Evolutionary conservation across 2,797 vertebrate genomes (phyloP).

Genomic region (Oophaga sylvatica): DNA sequence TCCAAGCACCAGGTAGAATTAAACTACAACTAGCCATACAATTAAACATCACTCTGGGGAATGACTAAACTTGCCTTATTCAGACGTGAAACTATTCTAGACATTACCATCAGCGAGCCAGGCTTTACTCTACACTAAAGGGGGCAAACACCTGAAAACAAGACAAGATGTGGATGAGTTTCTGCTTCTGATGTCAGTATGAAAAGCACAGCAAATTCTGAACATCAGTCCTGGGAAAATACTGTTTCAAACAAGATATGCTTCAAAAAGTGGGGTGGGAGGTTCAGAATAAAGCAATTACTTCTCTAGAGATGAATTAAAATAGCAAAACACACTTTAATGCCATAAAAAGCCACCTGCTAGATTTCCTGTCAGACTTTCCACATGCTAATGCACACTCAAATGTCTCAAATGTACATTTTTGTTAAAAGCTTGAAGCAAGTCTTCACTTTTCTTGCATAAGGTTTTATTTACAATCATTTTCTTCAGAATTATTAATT

Average conservation of each 20-base stretch:
- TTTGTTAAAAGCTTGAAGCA: slow-evolving; percentile 54
- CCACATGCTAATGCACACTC: slow-evolving; percentile 54
- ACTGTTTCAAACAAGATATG: slow-evolving; percentile 21
- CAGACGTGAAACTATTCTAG: too few species aligned
- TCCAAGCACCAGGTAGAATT: too few species aligned
- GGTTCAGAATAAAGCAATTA: slow-evolving; percentile 50
- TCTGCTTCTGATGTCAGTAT: slow-evolving; percentile 33
- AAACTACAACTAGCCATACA: too few species aligned
- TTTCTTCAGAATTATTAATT: slow-evolving; percentile 42
- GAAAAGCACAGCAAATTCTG: neutral
- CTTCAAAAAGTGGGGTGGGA: slow-evolving; percentile 3
- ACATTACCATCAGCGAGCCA: too few species aligned
- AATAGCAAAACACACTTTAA: slow-evolving; percentile 47
- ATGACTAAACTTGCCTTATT: too few species aligned
- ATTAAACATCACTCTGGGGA: too few species aligned
- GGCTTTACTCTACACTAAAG: too few species aligned
- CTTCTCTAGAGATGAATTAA: slow-evolving; percentile 48
- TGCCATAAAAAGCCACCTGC: slow-evolving; percentile 31
- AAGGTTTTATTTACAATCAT: slow-evolving; percentile 44
- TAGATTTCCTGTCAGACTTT: slow-evolving; percentile 43
- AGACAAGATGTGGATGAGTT: neutral
- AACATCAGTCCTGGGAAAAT: slow-evolving; percentile 34
- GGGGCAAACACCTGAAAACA: too few species aligned
- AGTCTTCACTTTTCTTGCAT: slow-evolving; percentile 32
- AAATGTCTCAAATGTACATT: slow-evolving; percentile 52